Conservation (phyloP, 2,113 vertebrate species). For the Tichodroma muraria region DNA sequence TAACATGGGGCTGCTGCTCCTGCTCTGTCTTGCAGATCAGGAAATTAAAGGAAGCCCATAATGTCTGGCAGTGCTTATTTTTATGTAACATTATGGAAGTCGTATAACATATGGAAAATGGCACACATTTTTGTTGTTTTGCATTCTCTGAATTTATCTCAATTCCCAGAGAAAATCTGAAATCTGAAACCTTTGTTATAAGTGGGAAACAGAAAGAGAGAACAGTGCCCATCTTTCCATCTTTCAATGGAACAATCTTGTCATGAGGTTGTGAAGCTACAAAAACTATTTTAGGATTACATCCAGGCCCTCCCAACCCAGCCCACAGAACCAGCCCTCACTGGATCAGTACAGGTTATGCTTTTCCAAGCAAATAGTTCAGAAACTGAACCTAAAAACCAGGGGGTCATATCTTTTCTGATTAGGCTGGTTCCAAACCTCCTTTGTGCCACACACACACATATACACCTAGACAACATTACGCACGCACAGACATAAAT, state of each 20-base stretch:
- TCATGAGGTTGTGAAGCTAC: background rate
- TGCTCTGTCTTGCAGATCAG: background rate
- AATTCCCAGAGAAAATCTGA: background rate
- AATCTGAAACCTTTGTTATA: background rate
- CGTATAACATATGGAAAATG: conserved; percentile 1
- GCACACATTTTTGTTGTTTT: background rate
- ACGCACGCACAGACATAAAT: background rate
- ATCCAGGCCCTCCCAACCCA: background rate
- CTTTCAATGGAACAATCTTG: conserved; percentile 14
- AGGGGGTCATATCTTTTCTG: background rate
- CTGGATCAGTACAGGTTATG: background rate
- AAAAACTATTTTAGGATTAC: conserved; percentile 29
- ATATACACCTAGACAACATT: background rate
- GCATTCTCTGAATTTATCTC: background rate
- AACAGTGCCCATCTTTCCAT: background rate
- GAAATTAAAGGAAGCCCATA: background rate
- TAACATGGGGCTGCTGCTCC: background rate
- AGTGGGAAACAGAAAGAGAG: conserved; percentile 4
- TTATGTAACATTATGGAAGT: conserved; percentile 1
- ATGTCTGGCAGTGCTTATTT: background rate
- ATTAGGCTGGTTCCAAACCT: background rate
- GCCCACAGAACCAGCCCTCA: background rate
- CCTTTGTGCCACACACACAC: background rate
- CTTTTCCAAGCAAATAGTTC: background rate
- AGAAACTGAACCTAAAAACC: background rate